phyloP scores from a whole-genome alignment of 2,797 vertebrate genomes.

The Leuciscus waleckii region DNA sequence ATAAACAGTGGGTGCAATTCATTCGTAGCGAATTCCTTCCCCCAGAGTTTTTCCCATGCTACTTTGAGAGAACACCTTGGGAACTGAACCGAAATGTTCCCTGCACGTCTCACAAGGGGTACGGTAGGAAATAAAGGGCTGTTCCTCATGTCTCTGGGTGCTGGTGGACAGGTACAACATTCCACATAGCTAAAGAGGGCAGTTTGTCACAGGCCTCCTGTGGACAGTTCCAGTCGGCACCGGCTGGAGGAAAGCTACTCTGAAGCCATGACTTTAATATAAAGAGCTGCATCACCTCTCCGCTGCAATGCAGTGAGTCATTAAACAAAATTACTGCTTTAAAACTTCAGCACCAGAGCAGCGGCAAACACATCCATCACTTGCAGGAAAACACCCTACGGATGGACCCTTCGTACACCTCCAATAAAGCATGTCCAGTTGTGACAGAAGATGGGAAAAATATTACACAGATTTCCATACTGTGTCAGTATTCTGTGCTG shows the following conservation, averaged over 20 bases:
- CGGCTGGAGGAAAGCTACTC: slow-evolving; percentile 52
- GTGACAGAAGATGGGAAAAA: slow-evolving; percentile 63
- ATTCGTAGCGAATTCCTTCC: slow-evolving; percentile 7
- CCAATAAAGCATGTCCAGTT: slow-evolving; percentile 54
- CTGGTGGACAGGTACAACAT: slow-evolving; percentile 60
- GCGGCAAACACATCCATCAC: slow-evolving; percentile 67
- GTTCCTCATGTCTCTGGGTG: slow-evolving; percentile 56
- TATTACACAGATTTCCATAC: slow-evolving; percentile 59
- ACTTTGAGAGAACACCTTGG: slow-evolving; percentile 22
- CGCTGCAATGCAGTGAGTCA: slow-evolving; percentile 63
- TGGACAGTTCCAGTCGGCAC: slow-evolving; percentile 43
- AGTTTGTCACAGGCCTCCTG: slow-evolving; percentile 69
- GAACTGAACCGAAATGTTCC: slow-evolving; percentile 32
- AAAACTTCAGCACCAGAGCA: slow-evolving; percentile 63
- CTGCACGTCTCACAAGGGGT: slow-evolving; percentile 28
- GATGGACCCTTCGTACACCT: slow-evolving; percentile 51
- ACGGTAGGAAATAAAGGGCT: slow-evolving; percentile 50
- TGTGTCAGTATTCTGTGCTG: slow-evolving; percentile 42
- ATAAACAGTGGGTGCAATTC: neutral
- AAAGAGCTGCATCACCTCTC: slow-evolving; percentile 49
- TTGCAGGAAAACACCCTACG: slow-evolving; percentile 50
- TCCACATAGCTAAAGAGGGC: slow-evolving; percentile 59
- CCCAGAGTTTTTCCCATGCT: slow-evolving; percentile 6
- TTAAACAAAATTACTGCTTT: slow-evolving; percentile 72
- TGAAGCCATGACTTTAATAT: slow-evolving; percentile 51